Base-by-base conservation (phyloP, 92 coral and sea anemone genomes). In the Montipora capitata region DNA sequence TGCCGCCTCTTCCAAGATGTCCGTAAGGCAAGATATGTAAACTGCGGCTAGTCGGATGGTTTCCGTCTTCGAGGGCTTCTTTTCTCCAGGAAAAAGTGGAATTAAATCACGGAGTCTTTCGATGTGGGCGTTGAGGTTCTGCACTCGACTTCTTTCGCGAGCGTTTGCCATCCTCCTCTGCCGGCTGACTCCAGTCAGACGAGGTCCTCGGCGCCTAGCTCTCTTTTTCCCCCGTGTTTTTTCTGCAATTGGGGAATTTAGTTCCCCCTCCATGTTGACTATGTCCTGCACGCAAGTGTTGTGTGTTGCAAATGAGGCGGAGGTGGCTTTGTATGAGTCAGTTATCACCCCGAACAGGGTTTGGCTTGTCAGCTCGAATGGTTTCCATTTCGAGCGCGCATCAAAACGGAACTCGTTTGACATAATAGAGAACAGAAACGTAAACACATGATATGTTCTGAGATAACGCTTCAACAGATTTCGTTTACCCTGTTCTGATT, bases 21-120 rank as follows among this genome's bases (percentile, higher is more conserved):
- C 98, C 4, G 98, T 95, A 3, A 95, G 92, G 54, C 94, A 93
- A 16, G 91, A 89, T 58, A 95, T 95, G 80, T 95, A 95, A 49
- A 94, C 94, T 12, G 98, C 98, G 4, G 98, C 98, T 57, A 95
- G 84, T 38, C 96, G 80, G 65, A 95, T 95, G 38, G 98, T 95
- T 62, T 95, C 98, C 3, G 98, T 95, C 83, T 95, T 95, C 51
- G 98, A 94, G 16, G 98, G 98, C 40, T 91, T 93, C 91, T 95
- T 95, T 79, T 95, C 98, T 80, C 92, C 94, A 11, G 98, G 98
- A 73, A 95, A 95, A 18, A 95, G 92, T 11, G 98, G 98, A 63
- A 95, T 95, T 64, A 95, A 74, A 7, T 93, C 96, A 40, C 98
- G 82, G 12, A 95, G 90, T 41, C 84, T 88, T 67, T 95, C 98